Conservation (phyloP, 64 coral and sea anemone genomes). For the Pocillopora verrucosa region DNA sequence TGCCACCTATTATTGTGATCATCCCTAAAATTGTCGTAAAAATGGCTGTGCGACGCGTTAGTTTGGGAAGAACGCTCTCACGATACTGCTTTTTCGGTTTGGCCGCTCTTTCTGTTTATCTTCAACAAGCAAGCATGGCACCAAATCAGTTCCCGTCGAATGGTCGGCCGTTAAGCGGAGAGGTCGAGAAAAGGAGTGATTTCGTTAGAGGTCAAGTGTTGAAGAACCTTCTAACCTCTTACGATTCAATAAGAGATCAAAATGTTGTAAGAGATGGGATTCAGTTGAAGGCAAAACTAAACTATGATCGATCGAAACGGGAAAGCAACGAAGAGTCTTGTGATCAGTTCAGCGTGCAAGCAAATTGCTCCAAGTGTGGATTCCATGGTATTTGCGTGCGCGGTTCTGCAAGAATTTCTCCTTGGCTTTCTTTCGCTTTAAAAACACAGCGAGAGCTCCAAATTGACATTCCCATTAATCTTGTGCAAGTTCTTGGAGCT, state of each 20-base stretch:
- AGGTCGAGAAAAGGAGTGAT: background rate
- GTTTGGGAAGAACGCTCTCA: no score
- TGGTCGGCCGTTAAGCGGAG: background rate
- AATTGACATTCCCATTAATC: conserved; percentile 42
- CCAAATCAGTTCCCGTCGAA: background rate
- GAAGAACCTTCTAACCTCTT: background rate
- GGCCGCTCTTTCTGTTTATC: no score
- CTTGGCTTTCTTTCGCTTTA: conserved; percentile 59
- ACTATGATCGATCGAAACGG: conserved; percentile 30
- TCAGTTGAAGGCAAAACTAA: background rate
- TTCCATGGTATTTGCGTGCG: conserved; percentile 57
- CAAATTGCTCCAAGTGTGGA: conserved; percentile 65
- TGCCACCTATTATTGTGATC: no score
- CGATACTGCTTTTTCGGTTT: no score
- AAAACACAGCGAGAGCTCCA: conserved; percentile 69
- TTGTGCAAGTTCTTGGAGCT: conserved; percentile 47
- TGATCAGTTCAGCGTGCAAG: conserved; percentile 39
- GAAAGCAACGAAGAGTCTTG: background rate
- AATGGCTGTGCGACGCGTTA: no score
- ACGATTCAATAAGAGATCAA: background rate
- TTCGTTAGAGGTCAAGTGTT: background rate
- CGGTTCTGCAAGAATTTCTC: conserved; percentile 37
- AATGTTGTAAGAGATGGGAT: background rate
- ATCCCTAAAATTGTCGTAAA: no score
- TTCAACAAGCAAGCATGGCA: background rate